These are phyloP conservation scores for Hormiphora californensis DNA, from an alignment of 37 sponge, comb jelly and placozoan species.

Conservation along the genomic window DNA sequence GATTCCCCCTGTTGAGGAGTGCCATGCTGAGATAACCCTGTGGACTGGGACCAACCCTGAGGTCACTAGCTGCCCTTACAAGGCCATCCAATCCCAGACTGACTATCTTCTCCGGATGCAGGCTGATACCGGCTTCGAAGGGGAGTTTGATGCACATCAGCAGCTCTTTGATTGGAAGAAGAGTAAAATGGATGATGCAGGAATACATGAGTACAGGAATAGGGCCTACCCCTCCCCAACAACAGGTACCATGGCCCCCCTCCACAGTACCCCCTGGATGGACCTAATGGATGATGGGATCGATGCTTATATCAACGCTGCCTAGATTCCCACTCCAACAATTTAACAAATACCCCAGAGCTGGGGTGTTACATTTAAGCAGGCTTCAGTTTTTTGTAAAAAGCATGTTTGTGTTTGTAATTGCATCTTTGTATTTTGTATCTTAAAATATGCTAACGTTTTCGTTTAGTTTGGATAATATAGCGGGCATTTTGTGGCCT, in stretches of 20 bases:
- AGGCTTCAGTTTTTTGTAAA: too few species aligned
- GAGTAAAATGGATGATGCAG: conserved; percentile 38
- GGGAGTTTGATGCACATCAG: neutral
- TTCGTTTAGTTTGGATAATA: too few species aligned
- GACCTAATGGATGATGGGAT: conserved; percentile 61
- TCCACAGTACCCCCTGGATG: conserved; percentile 57
- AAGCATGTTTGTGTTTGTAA: too few species aligned
- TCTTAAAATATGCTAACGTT: too few species aligned
- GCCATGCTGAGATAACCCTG: neutral
- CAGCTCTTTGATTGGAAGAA: conserved; percentile 50
- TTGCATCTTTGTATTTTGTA: too few species aligned
- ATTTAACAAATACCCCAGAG: too few species aligned
- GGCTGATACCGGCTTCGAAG: neutral
- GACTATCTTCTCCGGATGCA: conserved; percentile 50
- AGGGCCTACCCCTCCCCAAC: neutral
- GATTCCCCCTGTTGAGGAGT: conserved; percentile 16
- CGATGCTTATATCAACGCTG: too few species aligned
- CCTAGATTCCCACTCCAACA: too few species aligned
- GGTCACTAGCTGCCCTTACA: neutral
- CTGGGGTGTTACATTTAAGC: too few species aligned
- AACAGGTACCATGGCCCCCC: conserved; percentile 23
- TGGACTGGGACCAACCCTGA: neutral
- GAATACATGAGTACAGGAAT: conserved; percentile 58
- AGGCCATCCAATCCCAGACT: conserved; percentile 53
- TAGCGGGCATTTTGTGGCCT: too few species aligned